A percentile compares a stretch with the other conserved stretches of the same genome.
Conservation (phyloP, 2,797 vertebrate genomes). For the Acanthis flammea region DNA sequence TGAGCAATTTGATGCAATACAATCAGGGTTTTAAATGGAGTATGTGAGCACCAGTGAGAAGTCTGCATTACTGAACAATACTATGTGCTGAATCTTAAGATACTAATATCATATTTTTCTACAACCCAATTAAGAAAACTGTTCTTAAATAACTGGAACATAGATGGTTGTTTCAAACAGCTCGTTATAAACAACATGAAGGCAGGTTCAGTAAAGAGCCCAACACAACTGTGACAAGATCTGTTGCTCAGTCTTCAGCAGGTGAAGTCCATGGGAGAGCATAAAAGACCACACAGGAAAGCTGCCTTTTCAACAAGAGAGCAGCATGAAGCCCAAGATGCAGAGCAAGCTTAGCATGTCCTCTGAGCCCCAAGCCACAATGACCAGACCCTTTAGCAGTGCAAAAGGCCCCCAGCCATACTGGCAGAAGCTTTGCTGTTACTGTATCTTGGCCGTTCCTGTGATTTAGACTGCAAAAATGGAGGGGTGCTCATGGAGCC, state of each 20-base stretch:
- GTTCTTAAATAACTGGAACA: not conserved
- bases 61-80: not conserved
- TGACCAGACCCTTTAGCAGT: not conserved
- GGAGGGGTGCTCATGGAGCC: not conserved
- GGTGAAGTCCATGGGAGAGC: not conserved
- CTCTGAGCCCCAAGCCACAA: not conserved
- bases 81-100: not conserved
- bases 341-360: not conserved
- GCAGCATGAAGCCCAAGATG: not conserved
- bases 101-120: not conserved
- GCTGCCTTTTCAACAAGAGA: not conserved
- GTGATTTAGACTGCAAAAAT: not conserved
- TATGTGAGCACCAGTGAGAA: not conserved
- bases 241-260: not conserved
- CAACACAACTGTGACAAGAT: not conserved
- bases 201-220: not conserved
- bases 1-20: not conserved
- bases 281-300: not conserved
- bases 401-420: not conserved
- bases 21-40: not conserved
- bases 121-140: not conserved
- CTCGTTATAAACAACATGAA: not conserved
- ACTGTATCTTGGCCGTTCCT: not conserved
- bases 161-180: not conserved
- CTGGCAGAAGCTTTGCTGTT: not conserved